Base-by-base conservation (phyloP, 2,797 vertebrate genomes). In the Anguilla megastoma region DNA sequence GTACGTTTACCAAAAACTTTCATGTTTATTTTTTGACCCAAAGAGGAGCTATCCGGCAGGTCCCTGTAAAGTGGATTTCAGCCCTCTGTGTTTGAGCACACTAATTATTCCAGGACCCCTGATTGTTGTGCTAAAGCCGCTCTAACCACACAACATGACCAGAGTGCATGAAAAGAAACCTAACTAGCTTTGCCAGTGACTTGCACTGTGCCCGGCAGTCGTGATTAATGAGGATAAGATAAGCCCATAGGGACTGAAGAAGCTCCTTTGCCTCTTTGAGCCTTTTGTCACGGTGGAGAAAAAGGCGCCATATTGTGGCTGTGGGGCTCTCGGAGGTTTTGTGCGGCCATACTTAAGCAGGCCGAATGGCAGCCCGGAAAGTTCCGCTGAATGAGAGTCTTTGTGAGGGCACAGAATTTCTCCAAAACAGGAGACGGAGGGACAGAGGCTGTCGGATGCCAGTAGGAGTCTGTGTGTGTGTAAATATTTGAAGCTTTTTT, bases 401-500 rank as follows among this genome's bases (percentile, higher is more conserved):
- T 86, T 63, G 88, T 87, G 66, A 87, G 58, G 14, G 76, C 36
- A 45, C 52, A 85, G 66, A 10, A 63, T 85, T n/a, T 56, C 27
- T 16, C 54, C 36, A 36, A 63, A 85, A 60, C 56, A 41, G 58
- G 84, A 85, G 84, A 85, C 33, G 0, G 7, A 41, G 84, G 33
- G 56, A 85, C 30, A 82, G 24, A 27, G 84, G 36, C 30, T 85
- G 84, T 63, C 21, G 21, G 84, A 63, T 85, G 56, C 33, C 84
- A 66, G 56, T 58, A 36, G 58, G 84, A 85, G 54, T 30, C 41
- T 41, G 41, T 41, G 48, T n/a, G 30, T 41, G 33, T 85, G 54
- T 85, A 85, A 85, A 85, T 74, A 85, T 85, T 30, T 36, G 45
- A 88, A 71, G 27, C 30, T 24, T 76, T 84, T 79, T 76, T 58